Base-by-base conservation (phyloP, 1,140 invertebrate genomes). In the Yoshiicerus persimilis region DNA sequence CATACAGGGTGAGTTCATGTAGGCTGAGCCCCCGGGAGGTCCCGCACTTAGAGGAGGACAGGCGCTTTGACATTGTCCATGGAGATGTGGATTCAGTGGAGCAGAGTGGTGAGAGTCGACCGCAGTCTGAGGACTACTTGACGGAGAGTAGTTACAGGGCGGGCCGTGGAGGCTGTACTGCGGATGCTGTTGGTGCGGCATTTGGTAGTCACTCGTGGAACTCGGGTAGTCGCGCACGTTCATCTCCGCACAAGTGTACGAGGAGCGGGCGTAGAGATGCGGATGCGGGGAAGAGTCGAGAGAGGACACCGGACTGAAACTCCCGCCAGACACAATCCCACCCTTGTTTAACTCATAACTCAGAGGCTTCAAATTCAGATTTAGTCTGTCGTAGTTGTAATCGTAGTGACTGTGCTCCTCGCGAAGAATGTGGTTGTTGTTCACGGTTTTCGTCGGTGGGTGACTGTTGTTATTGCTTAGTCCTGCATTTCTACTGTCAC, bases 131-230 rank as follows among this genome's bases (percentile, higher is more conserved):
- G 84, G 86, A 56, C 83, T 87, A 34, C 25, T 87, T 0, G 66
- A 32, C 1, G 87, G 62, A 41, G 87, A 89, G 38, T 88, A 88
- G 47, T 62, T 66, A 70, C 84, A 86, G 9, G 84, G 84, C 11
- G 80, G 47, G 8, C 39, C 83, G 36, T 83, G 77, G 77, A 39
- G 25, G 0, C 77, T 32, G 38, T 80, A 80, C 75, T 80, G 75
- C 11, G 75, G 32, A n/a, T 75, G 86, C n/a, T 87, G 86, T 2
- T 47, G 38, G 20, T 84, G 84, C 0, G 41, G 32, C 16, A 39
- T 66, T 27, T 77, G 66, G 86, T 62, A 47, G 34, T 87, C 86
- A 11, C 30, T 25, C 27, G 64, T 25, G 39, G 70, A 83, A 77
- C 39, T 86, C 13, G 66, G 70, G 47, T 75, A 87, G 32, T 87